Evolutionary conservation across 2,113 vertebrate species (phyloP).

Genomic region (Todiramphus saurophagus): DNA sequence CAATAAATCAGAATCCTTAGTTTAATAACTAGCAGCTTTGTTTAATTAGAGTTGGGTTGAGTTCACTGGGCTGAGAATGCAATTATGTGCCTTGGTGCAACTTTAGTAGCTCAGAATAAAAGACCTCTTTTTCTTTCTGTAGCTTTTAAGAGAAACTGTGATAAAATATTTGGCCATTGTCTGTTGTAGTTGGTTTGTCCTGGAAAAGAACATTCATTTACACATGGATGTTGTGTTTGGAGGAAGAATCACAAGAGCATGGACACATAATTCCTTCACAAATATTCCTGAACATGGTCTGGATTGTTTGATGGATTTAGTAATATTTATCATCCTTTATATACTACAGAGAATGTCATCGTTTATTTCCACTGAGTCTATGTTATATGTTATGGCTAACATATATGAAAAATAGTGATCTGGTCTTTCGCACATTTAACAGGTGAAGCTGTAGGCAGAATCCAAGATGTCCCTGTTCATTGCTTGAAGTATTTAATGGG

Average conservation of each 20-base stretch:
- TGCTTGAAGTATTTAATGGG: neutral
- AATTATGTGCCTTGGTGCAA: neutral
- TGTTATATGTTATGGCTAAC: no score
- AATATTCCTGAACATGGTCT: neutral
- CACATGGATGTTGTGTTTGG: rapidly evolving
- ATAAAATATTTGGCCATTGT: neutral
- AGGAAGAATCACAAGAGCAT: neutral
- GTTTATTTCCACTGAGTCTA: neutral
- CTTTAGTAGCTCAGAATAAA: neutral
- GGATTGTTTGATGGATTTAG: neutral
- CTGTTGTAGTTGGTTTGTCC: neutral
- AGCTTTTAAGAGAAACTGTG: neutral
- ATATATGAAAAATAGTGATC: neutral
- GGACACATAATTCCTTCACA: neutral
- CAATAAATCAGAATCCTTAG: neutral
- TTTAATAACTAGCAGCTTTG: conserved; percentile 18
- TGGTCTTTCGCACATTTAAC: neutral
- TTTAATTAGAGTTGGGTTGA: neutral
- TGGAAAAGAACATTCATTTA: neutral
- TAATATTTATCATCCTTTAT: neutral
- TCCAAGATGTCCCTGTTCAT: neutral
- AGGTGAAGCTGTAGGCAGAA: neutral
- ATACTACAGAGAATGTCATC: neutral
- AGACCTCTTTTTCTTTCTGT: neutral
- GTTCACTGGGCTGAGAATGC: neutral